A percentile compares a stretch with the other conserved stretches of the same genome.
Conservation (phyloP, 2,113 vertebrate species). For the Mugil cephalus region DNA sequence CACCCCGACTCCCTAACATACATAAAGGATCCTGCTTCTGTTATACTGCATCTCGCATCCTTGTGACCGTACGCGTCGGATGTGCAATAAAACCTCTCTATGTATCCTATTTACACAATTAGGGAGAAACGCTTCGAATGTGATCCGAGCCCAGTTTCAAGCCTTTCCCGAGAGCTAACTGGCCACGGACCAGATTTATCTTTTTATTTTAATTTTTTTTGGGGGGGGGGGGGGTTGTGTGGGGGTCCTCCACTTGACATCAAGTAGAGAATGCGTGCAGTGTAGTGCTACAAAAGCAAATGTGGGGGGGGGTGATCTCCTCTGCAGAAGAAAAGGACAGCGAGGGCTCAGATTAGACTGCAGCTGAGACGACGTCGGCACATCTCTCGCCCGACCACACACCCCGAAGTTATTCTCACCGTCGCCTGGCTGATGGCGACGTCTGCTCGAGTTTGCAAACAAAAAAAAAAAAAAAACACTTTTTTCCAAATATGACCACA, state of each 20-base stretch:
- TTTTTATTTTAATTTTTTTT: neutral
- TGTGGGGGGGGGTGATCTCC: conserved; percentile 37
- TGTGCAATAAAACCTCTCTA: conserved; percentile 67
- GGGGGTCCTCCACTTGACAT: conserved; percentile 25
- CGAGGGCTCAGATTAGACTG: conserved; percentile 72
- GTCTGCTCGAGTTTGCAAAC: conserved; percentile 45
- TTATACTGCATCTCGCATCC: conserved; percentile 55
- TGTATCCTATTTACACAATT: conserved; percentile 62
- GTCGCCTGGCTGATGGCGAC: conserved; percentile 33
- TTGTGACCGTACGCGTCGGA: conserved; percentile 50
- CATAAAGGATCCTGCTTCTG: conserved; percentile 39
- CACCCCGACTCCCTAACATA: neutral
- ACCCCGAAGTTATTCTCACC: conserved; percentile 2
- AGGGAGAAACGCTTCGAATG: conserved; percentile 43
- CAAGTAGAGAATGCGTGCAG: conserved; percentile 22
- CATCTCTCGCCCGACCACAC: conserved; percentile 25
- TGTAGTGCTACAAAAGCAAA: conserved; percentile 73
- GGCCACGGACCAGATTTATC: conserved; percentile 29
- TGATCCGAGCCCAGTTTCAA: conserved; percentile 26
- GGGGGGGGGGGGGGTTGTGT: neutral
- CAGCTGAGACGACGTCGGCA: conserved; percentile 54
- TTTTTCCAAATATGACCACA: conserved; percentile 45
- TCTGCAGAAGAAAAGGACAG: conserved; percentile 49
- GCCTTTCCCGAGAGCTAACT: conserved; percentile 38
- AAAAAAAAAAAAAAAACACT: conserved; percentile 39